Conservation (phyloP, 2,888 invertebrate species). For the Calephelis perditalis region DNA sequence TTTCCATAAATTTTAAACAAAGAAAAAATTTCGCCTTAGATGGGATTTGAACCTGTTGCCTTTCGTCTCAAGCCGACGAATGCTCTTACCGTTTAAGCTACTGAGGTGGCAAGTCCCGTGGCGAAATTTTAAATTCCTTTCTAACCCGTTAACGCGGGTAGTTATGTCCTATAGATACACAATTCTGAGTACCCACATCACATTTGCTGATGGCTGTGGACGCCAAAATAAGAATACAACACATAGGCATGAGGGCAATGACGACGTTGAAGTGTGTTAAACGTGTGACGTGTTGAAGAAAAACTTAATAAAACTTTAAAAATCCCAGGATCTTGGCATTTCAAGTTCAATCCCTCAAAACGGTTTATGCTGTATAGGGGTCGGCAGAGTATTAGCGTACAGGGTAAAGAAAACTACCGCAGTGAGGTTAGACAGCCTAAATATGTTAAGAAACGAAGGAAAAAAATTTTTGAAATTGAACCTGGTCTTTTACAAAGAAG, state of each 20-base stretch:
- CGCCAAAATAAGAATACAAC: conserved; percentile 26
- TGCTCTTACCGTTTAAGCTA: too few relatives aligned
- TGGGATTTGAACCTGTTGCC: too few relatives aligned
- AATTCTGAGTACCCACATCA: too few relatives aligned
- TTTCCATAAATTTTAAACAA: too few relatives aligned
- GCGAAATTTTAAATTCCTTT: too few relatives aligned
- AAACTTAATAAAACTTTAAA: conserved; percentile 23
- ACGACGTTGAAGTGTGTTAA: conserved; percentile 25
- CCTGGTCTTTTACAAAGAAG: conserved; percentile 25
- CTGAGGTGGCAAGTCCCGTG: too few relatives aligned
- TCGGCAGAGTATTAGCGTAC: conserved; percentile 23
- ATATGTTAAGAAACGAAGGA: conserved; percentile 26
- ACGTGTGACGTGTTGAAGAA: too few relatives aligned
- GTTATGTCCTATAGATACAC: too few relatives aligned
- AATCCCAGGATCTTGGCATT: conserved; percentile 27
- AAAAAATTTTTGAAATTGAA: conserved; percentile 24
- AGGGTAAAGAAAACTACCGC: conserved; percentile 24
- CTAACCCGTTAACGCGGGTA: too few relatives aligned
- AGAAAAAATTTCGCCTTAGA: too few relatives aligned
- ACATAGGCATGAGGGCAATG: conserved; percentile 19
- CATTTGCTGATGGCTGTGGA: conserved; percentile 19
- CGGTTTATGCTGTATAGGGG: conserved; percentile 24
- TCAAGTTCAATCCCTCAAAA: conserved; percentile 28
- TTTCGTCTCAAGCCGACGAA: too few relatives aligned
- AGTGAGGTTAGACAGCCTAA: conserved; percentile 22